These are phyloP conservation scores for Drosophila formosana DNA, from an alignment of 2,888 invertebrate genomes.

Conservation along the genomic window DNA sequence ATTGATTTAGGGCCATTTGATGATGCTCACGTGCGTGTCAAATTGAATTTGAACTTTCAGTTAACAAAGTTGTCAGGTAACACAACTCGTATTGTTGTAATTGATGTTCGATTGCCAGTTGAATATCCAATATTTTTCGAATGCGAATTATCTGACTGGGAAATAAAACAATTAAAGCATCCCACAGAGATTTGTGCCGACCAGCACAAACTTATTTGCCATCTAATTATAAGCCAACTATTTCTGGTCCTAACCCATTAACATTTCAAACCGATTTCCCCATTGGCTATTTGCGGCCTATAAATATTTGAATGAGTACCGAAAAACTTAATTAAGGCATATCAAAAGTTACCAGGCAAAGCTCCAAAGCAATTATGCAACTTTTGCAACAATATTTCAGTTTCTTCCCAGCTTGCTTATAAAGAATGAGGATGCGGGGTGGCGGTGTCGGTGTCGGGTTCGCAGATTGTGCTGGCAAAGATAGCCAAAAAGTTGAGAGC, in stretches of 20 bases:
- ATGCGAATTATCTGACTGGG: slow-evolving; percentile 3
- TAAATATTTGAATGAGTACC: slow-evolving; percentile 54
- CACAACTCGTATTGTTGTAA: slow-evolving; percentile 30
- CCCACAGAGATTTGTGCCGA: not conserved
- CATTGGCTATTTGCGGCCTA: slow-evolving; percentile 55
- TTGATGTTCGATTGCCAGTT: slow-evolving; percentile 18
- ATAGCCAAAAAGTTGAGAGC: slow-evolving; percentile 47
- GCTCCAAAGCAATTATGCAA: slow-evolving; percentile 62
- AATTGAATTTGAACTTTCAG: slow-evolving; percentile 41
- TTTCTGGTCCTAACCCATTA: slow-evolving; percentile 61
- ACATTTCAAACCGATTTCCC: slow-evolving; percentile 53
- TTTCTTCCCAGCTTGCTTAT: slow-evolving; percentile 34
- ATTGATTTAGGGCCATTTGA: slow-evolving; percentile 23
- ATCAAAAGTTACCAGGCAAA: slow-evolving; percentile 60
- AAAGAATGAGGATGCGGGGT: not conserved
- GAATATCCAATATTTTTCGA: slow-evolving; percentile 9
- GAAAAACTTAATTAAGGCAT: slow-evolving; percentile 57
- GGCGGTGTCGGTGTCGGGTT: not conserved
- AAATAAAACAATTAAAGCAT: slow-evolving; percentile 1
- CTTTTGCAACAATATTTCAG: slow-evolving; percentile 53
- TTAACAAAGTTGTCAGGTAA: slow-evolving; percentile 37
- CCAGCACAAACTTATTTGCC: slow-evolving; percentile 1
- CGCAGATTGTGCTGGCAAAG: not conserved
- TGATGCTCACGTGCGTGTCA: slow-evolving; percentile 44
- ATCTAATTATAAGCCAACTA: slow-evolving; percentile 56